Percentiles rank a stretch among this genome's conserved stretches.
Evolutionary conservation across 2,888 invertebrate species (phyloP).

Genomic region (Microplitis manilae): DNA sequence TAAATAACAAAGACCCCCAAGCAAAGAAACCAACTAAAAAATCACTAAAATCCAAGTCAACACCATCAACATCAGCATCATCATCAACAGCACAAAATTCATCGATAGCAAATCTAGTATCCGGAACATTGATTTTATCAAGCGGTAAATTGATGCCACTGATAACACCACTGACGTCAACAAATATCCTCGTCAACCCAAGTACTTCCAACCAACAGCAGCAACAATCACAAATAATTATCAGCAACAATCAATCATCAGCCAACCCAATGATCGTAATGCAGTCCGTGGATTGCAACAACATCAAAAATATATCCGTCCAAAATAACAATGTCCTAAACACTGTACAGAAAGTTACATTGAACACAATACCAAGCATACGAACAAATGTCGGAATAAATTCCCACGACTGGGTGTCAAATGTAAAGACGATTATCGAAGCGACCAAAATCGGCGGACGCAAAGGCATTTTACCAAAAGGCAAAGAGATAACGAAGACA

Average conservation of each 20-base stretch:
- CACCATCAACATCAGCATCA: constrained; percentile 47
- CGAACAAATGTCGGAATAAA: constrained; percentile 63
- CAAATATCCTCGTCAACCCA: constrained; percentile 67
- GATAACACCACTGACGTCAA: constrained; percentile 63
- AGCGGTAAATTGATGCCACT: constrained; percentile 68
- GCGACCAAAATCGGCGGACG: constrained; percentile 67
- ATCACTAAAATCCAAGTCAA: constrained; percentile 14
- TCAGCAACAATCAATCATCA: constrained; percentile 62
- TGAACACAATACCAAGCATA: constrained; percentile 63
- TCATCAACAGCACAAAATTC: constrained; percentile 51
- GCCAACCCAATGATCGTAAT: constrained; percentile 68
- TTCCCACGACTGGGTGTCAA: constrained; percentile 66
- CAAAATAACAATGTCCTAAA: constrained; percentile 63
- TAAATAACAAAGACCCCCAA: constrained; percentile 42
- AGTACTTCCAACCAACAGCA: constrained; percentile 48
- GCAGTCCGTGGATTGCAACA: constrained; percentile 62
- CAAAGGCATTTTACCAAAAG: constrained; percentile 68
- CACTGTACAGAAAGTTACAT: constrained; percentile 63
- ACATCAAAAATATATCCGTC: constrained; percentile 62
- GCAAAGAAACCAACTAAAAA: constrained; percentile 35
- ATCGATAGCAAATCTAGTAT: constrained; percentile 57
- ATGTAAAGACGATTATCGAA: constrained; percentile 66
- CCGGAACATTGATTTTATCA: constrained; percentile 66
- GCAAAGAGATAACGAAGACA: constrained; percentile 67
- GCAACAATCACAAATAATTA: constrained; percentile 52